Evolutionary conservation across 2,113 vertebrate genomes (phyloP), one percentile per base, ranked within the genome.

Genomic region (Oenanthe oenanthe): DNA sequence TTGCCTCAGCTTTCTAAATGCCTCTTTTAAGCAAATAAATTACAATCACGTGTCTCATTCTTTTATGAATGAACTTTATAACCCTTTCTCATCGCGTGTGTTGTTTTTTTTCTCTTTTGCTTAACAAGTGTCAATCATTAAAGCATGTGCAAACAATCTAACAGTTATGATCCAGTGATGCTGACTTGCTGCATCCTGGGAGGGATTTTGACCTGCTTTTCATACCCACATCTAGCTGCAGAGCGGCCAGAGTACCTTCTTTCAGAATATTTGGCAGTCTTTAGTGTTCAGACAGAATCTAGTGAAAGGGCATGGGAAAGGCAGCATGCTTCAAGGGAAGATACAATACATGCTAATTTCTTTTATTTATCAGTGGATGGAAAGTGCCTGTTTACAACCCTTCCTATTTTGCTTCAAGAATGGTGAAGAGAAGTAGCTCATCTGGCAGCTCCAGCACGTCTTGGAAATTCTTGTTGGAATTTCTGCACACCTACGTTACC

Each of bases 261-360:
- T 90, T 90, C 61, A 90, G 79, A 62, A 62, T 62, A 47, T 85
- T 90, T 96, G 94, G 90, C 82, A 90, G 79, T 62, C 54, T 70
- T 34, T 2, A 56, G 63, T 14, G 18, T 88, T 93, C 72, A 78
- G 73, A 67, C 31, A 66, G 88, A 76, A 94, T 32, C 47, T 88
- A 40, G 45, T 85, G 62, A 93, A 94, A 92, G 88, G 56, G 80
- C 75, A 65, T 88, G 86, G 86, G 87, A 95, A 96, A 95, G 61
- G 57, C 88, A 94, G 45, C 26, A 8, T 76, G 57, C 32, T 83
- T 89, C 57, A 78, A 76, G 80, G 66, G 21, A 12, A 48, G 72
- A 62, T 60, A 47, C 8, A 15, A 51, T 62, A 73, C 54, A 19
- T 88, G 47, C n/a, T 91, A 2, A 20, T 89, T 85, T 82, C 45